phyloP scores from a whole-genome alignment of 2,797 vertebrate species.

The Enteromius fasciolatus region DNA sequence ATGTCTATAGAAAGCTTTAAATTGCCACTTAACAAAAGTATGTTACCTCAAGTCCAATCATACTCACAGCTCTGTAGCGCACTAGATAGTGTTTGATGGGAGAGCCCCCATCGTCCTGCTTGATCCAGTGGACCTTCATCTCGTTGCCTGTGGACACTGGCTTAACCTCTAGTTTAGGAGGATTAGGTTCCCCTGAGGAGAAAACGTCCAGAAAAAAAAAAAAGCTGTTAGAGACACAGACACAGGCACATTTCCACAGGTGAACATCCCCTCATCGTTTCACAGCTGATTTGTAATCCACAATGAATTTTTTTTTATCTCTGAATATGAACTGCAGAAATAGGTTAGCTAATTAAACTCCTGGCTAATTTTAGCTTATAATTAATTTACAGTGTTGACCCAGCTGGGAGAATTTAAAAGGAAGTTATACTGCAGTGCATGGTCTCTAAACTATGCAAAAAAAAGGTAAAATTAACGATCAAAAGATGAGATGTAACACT shows the following conservation, averaged over 20 bases:
- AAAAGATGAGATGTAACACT: slow-evolving; percentile 4
- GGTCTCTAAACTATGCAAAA: neutral
- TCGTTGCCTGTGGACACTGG: slow-evolving; percentile 84
- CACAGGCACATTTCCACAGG: slow-evolving; percentile 31
- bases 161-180: slow-evolving; percentile 88
- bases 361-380: neutral
- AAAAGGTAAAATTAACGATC: neutral
- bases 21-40: neutral
- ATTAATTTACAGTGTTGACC: slow-evolving; percentile 26
- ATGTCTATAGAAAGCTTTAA: too few relatives aligned
- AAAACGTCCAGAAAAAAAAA: slow-evolving; percentile 60
- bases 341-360: slow-evolving; percentile 33
- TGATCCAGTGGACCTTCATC: slow-evolving; percentile 89
- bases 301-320: neutral
- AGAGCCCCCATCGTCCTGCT: slow-evolving; percentile 96
- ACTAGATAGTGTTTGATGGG: slow-evolving; percentile 95
- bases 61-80: slow-evolving; percentile 95
- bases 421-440: neutral
- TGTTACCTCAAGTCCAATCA: slow-evolving; percentile 46
- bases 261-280: neutral
- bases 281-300: slow-evolving; percentile 5
- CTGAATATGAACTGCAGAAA: slow-evolving; percentile 1
- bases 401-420: slow-evolving; percentile 14
- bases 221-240: slow-evolving; percentile 51
- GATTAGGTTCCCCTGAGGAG: slow-evolving; percentile 91